Evolutionary conservation across 2,888 invertebrate genomes (phyloP).

Genomic region (Galeruca laticollis): DNA sequence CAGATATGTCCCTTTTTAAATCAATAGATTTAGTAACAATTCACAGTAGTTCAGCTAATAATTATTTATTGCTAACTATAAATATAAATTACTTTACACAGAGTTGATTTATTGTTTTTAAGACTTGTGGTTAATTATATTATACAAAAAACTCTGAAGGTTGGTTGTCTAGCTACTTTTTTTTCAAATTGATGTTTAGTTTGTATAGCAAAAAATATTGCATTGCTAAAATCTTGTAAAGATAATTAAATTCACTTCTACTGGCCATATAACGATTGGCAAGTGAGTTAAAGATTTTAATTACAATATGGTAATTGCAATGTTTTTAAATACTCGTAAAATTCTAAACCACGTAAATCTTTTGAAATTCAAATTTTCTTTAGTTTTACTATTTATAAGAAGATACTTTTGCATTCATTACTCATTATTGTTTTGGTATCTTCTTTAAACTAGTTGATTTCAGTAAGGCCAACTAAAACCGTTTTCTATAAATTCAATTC

Average conservation of each 20-base stretch:
- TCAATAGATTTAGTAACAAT: no score
- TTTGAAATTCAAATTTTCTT: background rate
- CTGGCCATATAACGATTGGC: background rate
- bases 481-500: background rate
- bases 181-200: background rate
- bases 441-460: conserved; percentile 5
- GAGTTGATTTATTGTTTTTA: background rate
- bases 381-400: background rate
- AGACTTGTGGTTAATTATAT: background rate
- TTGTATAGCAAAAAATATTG: background rate
- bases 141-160: conserved; percentile 1
- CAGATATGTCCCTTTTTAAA: no score
- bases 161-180: background rate
- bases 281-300: background rate
- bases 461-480: background rate
- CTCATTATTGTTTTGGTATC: background rate
- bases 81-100: background rate
- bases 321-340: conserved; percentile 9
- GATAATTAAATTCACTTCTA: background rate
- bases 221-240: background rate
- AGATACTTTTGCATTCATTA: background rate
- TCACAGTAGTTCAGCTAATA: background rate
- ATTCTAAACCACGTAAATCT: background rate
- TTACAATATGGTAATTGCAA: background rate
- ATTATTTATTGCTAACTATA: background rate